Percentiles rank a stretch among this genome's conserved stretches.
These are phyloP conservation scores for Pterostichus niger DNA, from an alignment of 2,888 invertebrate genomes.

Conservation along the genomic window DNA sequence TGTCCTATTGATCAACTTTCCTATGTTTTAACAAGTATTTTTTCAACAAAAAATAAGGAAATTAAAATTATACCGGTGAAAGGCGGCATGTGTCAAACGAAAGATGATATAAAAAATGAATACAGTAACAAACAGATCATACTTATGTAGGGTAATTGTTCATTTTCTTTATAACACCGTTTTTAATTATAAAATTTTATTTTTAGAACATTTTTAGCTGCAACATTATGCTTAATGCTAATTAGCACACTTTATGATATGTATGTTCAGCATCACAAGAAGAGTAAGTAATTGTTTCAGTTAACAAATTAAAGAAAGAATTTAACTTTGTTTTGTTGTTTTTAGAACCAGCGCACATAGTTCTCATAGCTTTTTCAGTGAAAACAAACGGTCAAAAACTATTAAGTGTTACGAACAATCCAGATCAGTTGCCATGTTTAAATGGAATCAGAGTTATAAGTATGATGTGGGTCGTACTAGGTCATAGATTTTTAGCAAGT, in stretches of 20 bases:
- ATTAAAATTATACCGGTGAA: neutral
- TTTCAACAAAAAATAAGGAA: neutral
- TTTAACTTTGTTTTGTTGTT: neutral
- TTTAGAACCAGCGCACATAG: constrained; percentile 68
- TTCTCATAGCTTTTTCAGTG: constrained; percentile 75
- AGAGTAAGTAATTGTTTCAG: constrained; percentile 67
- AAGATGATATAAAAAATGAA: constrained; percentile 13
- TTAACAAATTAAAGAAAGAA: neutral
- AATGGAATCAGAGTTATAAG: constrained; percentile 77
- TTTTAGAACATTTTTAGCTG: constrained; percentile 64
- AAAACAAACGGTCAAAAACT: constrained; percentile 76
- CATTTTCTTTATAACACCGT: neutral
- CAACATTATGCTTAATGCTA: constrained; percentile 66
- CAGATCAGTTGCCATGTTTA: constrained; percentile 76
- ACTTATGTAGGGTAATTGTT: constrained; percentile 1
- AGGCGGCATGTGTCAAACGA: constrained; percentile 4
- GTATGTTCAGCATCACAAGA: constrained; percentile 62
- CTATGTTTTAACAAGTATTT: neutral
- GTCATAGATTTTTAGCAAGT: constrained; percentile 72
- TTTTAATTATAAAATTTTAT: neutral
- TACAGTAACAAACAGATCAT: neutral
- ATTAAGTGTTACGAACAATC: constrained; percentile 73
- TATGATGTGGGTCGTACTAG: constrained; percentile 78
- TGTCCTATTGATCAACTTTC: neutral
- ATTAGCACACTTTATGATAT: constrained; percentile 69